These are phyloP conservation scores for Eilema griseolum DNA, from an alignment of 2,888 invertebrate species.

Conservation along the genomic window DNA sequence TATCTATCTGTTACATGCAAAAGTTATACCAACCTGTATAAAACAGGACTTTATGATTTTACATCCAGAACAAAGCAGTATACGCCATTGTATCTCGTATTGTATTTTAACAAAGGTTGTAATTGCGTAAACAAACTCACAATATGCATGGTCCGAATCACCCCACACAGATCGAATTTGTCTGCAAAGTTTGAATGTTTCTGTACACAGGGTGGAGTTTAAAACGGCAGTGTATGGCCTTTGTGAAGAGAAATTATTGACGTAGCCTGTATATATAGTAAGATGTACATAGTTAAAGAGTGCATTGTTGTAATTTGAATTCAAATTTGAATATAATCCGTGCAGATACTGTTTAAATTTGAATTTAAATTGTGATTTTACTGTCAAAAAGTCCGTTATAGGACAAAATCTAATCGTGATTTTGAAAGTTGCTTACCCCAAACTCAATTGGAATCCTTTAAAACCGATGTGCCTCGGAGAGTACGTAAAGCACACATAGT, in stretches of 20 bases:
- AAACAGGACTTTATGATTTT: constrained; percentile 52
- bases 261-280: constrained; percentile 42
- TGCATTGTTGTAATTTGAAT: constrained; percentile 33
- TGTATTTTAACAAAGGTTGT: constrained; percentile 49
- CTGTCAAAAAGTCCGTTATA: constrained; percentile 9
- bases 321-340: constrained; percentile 17
- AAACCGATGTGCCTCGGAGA: no score
- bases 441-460: background rate
- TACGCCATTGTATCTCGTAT: constrained; percentile 52
- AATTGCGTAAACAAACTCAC: constrained; percentile 54
- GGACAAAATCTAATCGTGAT: background rate
- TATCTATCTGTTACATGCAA: constrained; percentile 29
- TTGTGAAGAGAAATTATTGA: constrained; percentile 63
- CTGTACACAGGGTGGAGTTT: constrained; percentile 71
- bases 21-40: constrained; percentile 39
- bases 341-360: constrained; percentile 20
- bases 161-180: constrained; percentile 81
- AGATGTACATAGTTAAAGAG: constrained; percentile 17
- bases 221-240: constrained; percentile 65
- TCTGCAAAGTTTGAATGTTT: constrained; percentile 86
- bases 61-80: constrained; percentile 30
- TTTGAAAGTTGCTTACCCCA: background rate
- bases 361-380: constrained; percentile 22
- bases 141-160: constrained; percentile 71
- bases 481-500: no score